Evolutionary conservation across 2,113 vertebrate genomes (phyloP).

Genomic region (Sorex fumeus): DNA sequence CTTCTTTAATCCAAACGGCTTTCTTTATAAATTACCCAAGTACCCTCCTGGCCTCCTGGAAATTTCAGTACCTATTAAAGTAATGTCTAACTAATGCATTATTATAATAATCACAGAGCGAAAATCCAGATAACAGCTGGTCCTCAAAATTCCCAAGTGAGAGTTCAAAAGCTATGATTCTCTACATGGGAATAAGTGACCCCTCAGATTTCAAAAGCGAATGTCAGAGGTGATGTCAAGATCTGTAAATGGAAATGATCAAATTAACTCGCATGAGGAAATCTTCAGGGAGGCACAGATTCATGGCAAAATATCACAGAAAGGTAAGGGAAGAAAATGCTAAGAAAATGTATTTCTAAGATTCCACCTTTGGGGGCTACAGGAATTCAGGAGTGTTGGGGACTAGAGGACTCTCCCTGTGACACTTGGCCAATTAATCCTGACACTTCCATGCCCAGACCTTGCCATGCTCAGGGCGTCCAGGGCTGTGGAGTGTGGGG

Average conservation of each 20-base stretch:
- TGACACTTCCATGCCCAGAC: background rate
- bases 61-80: conserved; percentile 53
- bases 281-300: conserved; percentile 8
- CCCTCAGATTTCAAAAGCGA: background rate
- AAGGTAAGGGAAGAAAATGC: conserved; percentile 53
- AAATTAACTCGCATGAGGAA: conserved; percentile 45
- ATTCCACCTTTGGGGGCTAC: background rate
- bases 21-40: conserved; percentile 26
- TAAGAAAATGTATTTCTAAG: conserved; percentile 34
- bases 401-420: too few species aligned
- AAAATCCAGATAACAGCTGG: conserved; percentile 7
- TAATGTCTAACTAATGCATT: conserved; percentile 35
- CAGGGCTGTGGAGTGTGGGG: too few species aligned
- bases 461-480: background rate
- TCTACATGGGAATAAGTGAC: conserved; percentile 7
- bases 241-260: conserved; percentile 17
- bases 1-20: conserved; percentile 57
- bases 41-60: background rate
- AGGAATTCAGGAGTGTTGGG: too few species aligned
- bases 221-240: conserved; percentile 48
- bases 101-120: conserved; percentile 46
- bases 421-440: background rate
- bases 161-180: conserved; percentile 40
- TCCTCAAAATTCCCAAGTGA: conserved; percentile 25
- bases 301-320: background rate